phyloP scores from a whole-genome alignment of 2,113 vertebrate species.

The Ceyx margarethae region DNA sequence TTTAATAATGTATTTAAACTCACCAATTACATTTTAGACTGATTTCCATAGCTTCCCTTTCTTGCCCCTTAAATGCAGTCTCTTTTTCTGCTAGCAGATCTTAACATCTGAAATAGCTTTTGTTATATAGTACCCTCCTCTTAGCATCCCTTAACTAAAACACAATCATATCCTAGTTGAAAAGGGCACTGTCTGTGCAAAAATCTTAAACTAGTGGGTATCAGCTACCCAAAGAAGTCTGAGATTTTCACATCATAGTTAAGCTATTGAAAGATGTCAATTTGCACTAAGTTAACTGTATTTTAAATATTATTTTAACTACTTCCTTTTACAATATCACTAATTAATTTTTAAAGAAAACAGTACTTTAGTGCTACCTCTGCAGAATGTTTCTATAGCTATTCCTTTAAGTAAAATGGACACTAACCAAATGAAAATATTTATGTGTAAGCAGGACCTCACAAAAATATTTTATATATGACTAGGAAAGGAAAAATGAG shows the following conservation, averaged over 20 bases:
- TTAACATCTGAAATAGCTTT: background rate
- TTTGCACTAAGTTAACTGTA: background rate
- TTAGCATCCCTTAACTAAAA: background rate
- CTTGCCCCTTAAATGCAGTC: background rate
- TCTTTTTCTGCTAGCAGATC: background rate
- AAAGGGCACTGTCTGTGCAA: background rate
- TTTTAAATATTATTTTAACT: background rate
- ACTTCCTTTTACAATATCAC: background rate
- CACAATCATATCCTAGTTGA: background rate
- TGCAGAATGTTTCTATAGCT: background rate
- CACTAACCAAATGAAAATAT: background rate
- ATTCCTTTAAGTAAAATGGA: slow-evolving; percentile 26
- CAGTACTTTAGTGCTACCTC: background rate
- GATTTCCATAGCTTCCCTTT: background rate
- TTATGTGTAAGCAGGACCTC: background rate
- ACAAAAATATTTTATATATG: slow-evolving; percentile 2
- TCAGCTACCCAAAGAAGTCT: background rate
- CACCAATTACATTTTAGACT: background rate
- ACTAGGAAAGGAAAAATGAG: slow-evolving; percentile 42
- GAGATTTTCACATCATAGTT: background rate
- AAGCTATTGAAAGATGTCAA: background rate
- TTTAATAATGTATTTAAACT: background rate
- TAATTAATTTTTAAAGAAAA: background rate
- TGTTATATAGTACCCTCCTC: background rate
- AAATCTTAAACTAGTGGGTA: background rate